A percentile compares a stretch with the other conserved stretches of the same genome.
Evolutionary conservation across 1,140 invertebrate species (phyloP).

Genomic region (Protaetia brevitarsis): DNA sequence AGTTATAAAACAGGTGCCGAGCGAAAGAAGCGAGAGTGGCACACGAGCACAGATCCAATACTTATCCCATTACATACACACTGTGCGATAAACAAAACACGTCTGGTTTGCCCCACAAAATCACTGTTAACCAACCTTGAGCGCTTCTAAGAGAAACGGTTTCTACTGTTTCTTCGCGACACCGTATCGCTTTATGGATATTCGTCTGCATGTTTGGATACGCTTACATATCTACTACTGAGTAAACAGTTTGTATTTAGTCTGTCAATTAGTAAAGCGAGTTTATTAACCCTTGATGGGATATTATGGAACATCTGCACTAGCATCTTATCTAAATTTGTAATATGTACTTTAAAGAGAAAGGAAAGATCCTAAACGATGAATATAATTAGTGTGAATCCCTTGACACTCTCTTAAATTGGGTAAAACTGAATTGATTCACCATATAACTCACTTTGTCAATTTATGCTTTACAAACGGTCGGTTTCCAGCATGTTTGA

Average conservation of each 20-base stretch:
- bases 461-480: too few relatives aligned
- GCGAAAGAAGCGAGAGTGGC: neutral
- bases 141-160: neutral
- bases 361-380: too few relatives aligned
- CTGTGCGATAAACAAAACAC: constrained; percentile 1
- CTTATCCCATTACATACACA: neutral
- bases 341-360: too few relatives aligned
- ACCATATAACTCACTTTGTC: too few relatives aligned
- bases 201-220: too few relatives aligned
- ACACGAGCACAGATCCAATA: neutral
- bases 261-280: neutral
- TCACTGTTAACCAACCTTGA: neutral
- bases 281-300: constrained; percentile 2
- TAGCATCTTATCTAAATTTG: too few relatives aligned
- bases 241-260: constrained; percentile 15
- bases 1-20: neutral
- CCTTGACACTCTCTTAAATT: too few relatives aligned
- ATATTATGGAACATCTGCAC: neutral
- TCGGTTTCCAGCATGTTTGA: too few relatives aligned
- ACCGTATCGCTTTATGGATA: neutral
- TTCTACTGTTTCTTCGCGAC: neutral
- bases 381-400: too few relatives aligned
- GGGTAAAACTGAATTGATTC: too few relatives aligned
- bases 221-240: neutral
- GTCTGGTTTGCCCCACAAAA: neutral